These are phyloP conservation scores for Mus caroli DNA, from an alignment of 2,797 vertebrate species.

Conservation along the genomic window DNA sequence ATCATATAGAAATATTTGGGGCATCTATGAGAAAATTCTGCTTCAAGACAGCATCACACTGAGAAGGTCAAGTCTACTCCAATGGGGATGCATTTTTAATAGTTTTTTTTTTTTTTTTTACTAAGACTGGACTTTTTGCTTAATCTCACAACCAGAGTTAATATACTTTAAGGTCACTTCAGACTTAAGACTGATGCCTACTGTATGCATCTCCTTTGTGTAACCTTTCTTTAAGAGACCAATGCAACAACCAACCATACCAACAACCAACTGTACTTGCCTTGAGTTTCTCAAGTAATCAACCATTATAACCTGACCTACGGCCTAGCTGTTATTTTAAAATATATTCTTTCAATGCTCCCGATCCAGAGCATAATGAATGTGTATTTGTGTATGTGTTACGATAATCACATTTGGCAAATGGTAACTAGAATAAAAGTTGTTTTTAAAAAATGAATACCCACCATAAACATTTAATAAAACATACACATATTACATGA, in stretches of 20 bases:
- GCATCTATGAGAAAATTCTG: neutral
- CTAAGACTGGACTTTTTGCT: neutral
- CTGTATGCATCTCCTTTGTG: too few relatives aligned
- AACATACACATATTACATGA: neutral
- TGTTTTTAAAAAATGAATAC: neutral
- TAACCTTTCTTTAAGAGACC: neutral
- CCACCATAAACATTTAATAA: neutral
- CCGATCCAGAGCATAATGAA: neutral
- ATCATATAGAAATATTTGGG: neutral
- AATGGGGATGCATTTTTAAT: neutral
- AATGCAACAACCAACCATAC: neutral
- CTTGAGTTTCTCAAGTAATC: neutral
- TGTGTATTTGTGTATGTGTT: neutral
- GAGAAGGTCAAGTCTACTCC: neutral
- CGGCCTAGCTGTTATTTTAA: neutral
- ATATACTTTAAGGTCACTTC: neutral
- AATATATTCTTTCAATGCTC: neutral
- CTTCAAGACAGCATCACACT: neutral
- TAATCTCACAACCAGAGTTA: neutral
- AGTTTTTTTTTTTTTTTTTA: neutral
- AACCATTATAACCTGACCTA: neutral
- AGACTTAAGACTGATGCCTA: neutral
- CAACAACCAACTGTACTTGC: too few relatives aligned
- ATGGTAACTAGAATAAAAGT: neutral
- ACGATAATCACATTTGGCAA: neutral